A percentile compares a stretch with the other conserved stretches of the same genome.
These are phyloP conservation scores for Aphelocoma californica DNA, from an alignment of 2,797 vertebrate species.

Conservation along the genomic window DNA sequence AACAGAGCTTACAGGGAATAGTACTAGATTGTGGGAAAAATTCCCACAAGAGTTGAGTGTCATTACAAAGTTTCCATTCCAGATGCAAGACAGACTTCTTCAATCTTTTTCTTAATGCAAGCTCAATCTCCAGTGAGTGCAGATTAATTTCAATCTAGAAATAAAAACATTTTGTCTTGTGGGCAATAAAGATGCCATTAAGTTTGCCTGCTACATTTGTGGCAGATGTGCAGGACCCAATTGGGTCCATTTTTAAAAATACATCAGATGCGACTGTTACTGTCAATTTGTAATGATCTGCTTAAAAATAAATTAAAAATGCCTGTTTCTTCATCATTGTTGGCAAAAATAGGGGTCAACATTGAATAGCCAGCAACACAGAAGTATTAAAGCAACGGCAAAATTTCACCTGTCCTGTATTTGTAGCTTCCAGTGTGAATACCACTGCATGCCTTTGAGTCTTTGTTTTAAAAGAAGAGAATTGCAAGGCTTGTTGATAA, in stretches of 20 bases:
- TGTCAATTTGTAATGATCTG: neutral
- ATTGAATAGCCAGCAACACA: neutral
- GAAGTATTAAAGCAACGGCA: neutral
- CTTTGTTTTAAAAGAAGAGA: neutral
- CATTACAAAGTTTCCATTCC: neutral
- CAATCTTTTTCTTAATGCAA: neutral
- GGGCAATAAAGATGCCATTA: neutral
- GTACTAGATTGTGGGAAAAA: neutral
- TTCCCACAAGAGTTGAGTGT: neutral
- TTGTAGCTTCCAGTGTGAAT: neutral
- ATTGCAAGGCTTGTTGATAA: neutral
- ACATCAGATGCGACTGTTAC: neutral
- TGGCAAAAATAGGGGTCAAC: neutral
- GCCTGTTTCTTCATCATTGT: neutral
- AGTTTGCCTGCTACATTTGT: neutral
- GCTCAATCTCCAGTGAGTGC: neutral
- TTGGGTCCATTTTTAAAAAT: neutral
- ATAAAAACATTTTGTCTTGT: neutral
- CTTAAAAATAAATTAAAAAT: neutral
- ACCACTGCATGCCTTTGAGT: neutral
- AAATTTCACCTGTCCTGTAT: neutral
- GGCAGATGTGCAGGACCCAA: neutral
- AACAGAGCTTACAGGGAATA: neutral
- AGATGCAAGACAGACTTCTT: neutral
- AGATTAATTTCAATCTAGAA: slow-evolving; percentile 2